These are phyloP conservation scores for Eupithecia insigniata DNA, from an alignment of 2,888 invertebrate species.

Conservation along the genomic window DNA sequence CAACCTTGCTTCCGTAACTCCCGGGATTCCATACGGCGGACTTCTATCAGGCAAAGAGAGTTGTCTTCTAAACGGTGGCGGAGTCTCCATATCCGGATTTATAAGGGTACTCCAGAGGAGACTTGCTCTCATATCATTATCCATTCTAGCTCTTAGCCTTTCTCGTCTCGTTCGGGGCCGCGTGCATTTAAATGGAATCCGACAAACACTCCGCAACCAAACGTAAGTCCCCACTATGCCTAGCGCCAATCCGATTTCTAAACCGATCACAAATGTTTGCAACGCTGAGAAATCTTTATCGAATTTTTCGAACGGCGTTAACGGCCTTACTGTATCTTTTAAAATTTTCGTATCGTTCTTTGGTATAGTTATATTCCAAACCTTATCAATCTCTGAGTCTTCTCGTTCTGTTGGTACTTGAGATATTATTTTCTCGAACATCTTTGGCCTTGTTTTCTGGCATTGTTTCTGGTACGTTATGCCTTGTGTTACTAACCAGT, in stretches of 20 bases:
- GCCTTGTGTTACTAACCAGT: conserved; percentile 68
- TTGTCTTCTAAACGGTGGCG: conserved; percentile 69
- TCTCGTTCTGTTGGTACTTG: conserved; percentile 68
- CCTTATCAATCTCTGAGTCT: conserved; percentile 67
- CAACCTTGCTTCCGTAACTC: conserved; percentile 55
- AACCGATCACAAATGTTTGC: conserved; percentile 74
- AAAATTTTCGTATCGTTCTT: conserved; percentile 51
- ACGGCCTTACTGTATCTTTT: conserved; percentile 48
- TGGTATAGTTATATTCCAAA: conserved; percentile 71
- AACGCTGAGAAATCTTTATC: conserved; percentile 75
- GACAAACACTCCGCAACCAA: conserved; percentile 71
- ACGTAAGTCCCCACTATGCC: conserved; percentile 76
- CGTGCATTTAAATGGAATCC: conserved; percentile 55
- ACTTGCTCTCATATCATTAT: conserved; percentile 71
- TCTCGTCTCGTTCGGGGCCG: conserved; percentile 58
- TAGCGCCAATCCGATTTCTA: conserved; percentile 73
- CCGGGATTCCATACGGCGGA: conserved; percentile 61
- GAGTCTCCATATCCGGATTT: conserved; percentile 72
- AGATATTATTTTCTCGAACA: conserved; percentile 84
- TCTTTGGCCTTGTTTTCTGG: conserved; percentile 71
- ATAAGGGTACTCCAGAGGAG: conserved; percentile 71
- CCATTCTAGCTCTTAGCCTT: conserved; percentile 55
- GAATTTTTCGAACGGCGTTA: conserved; percentile 71
- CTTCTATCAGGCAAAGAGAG: conserved; percentile 65
- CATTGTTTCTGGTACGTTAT: conserved; percentile 80